A percentile compares a stretch with the other conserved stretches of the same genome.
Conservation (phyloP, 2,797 vertebrate species). For the Thripadectes ignobilis region DNA sequence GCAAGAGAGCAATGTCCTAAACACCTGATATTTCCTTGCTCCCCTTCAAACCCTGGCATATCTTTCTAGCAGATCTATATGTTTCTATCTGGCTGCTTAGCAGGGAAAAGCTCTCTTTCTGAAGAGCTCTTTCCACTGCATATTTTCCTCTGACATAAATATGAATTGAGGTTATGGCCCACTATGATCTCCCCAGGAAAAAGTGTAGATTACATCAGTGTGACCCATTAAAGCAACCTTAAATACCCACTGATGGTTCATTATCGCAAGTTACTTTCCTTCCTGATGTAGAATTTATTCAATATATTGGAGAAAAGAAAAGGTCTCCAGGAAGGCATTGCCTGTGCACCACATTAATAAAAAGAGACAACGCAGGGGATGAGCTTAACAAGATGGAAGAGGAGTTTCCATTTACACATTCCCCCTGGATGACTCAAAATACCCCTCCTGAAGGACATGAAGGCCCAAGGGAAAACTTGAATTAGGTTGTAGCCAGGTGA, state of each 20-base stretch:
- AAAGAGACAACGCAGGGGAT: neutral
- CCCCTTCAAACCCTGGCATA: neutral
- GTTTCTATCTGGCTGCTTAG: neutral
- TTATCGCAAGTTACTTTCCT: conserved; percentile 45
- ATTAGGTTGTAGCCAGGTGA: neutral
- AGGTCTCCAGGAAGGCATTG: neutral
- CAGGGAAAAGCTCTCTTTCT: neutral
- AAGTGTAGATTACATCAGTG: conserved; percentile 34
- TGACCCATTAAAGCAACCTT: conserved; percentile 48
- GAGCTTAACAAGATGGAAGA: neutral
- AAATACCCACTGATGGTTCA: conserved; percentile 45
- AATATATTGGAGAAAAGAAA: neutral
- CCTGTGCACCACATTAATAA: neutral
- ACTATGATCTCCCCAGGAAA: conserved; percentile 15
- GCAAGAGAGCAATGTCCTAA: neutral
- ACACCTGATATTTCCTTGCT: neutral
- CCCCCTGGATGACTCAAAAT: neutral
- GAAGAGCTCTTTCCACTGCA: neutral
- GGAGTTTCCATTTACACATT: neutral
- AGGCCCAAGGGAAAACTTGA: neutral
- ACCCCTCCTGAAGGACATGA: neutral
- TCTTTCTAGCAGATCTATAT: neutral
- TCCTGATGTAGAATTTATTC: conserved; percentile 49
- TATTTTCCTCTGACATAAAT: conserved; percentile 22
- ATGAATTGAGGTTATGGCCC: conserved; percentile 40